Evolutionary conservation across 1,140 invertebrate species (phyloP).

Genomic region (Aphelenchoides fujianensis): DNA sequence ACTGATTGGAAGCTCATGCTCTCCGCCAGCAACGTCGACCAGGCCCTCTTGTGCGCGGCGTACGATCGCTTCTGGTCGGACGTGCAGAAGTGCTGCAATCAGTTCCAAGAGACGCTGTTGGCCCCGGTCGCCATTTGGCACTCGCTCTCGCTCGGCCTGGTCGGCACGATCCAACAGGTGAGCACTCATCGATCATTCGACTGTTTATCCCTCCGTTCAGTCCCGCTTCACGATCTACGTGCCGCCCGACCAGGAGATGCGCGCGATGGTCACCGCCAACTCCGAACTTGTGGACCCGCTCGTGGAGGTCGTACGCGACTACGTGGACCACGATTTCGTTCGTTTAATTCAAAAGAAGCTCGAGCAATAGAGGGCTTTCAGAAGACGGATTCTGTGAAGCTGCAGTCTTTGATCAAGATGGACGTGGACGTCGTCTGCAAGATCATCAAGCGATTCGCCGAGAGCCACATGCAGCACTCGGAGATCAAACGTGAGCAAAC

Average conservation of each 20-base stretch:
- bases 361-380: no score
- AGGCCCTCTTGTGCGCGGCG: conserved; percentile 15
- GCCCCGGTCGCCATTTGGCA: conserved; percentile 32
- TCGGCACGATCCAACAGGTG: conserved; percentile 35
- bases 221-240: conserved; percentile 45
- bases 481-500: conserved; percentile 35
- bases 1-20: conserved; percentile 20
- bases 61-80: conserved; percentile 35
- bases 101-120: conserved; percentile 34
- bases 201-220: conserved; percentile 27
- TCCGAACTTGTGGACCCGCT: conserved; percentile 20
- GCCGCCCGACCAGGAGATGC: conserved; percentile 34
- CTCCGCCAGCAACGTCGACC: conserved; percentile 19
- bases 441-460: conserved; percentile 32
- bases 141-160: conserved; percentile 24
- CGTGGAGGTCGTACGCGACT: conserved; percentile 27
- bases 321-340: no score
- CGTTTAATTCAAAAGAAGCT: background rate
- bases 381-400: no score
- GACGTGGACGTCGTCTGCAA: conserved; percentile 29
- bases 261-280: conserved; percentile 18
- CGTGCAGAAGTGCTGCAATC: conserved; percentile 35
- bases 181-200: conserved; percentile 8
- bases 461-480: conserved; percentile 13
- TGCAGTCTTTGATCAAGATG: no score